Evolutionary conservation across 2,888 invertebrate species (phyloP).

Genomic region (Sarcophaga subvicina): DNA sequence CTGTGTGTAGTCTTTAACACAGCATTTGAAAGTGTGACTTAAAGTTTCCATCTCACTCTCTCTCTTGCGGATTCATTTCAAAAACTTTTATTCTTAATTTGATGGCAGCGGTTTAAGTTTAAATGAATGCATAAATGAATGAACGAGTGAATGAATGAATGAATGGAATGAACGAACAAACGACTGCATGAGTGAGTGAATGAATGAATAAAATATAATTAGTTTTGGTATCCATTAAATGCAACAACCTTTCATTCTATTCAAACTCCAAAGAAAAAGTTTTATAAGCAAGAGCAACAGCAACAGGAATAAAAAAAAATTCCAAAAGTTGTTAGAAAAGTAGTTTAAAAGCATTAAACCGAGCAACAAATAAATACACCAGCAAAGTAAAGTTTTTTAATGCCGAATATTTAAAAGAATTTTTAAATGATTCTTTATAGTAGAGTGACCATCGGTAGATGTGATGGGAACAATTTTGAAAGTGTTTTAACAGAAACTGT

Average conservation of each 20-base stretch:
- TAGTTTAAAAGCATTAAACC: slow-evolving; percentile 13
- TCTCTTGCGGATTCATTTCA: neutral
- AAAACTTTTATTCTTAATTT: slow-evolving; percentile 52
- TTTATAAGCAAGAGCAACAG: neutral
- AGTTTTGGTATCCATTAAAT: slow-evolving; percentile 49
- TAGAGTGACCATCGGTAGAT: no score
- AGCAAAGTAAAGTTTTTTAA: neutral
- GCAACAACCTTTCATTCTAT: slow-evolving; percentile 34
- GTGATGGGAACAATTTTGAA: no score
- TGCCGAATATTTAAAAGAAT: no score
- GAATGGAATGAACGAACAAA: neutral
- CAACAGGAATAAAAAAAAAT: slow-evolving; percentile 12
- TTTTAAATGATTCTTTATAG: no score
- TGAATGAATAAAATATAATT: slow-evolving; percentile 57
- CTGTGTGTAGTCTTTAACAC: neutral
- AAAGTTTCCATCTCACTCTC: slow-evolving; percentile 5
- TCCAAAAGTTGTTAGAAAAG: slow-evolving; percentile 12
- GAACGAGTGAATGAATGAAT: slow-evolving; percentile 17
- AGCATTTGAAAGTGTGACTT: slow-evolving; percentile 15
- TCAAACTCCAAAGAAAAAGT: neutral
- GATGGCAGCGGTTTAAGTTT: slow-evolving; percentile 35
- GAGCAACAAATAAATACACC: slow-evolving; percentile 18
- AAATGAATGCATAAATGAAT: slow-evolving; percentile 51
- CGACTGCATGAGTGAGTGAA: neutral
- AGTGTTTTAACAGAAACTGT: no score